phyloP scores from a whole-genome alignment of 2,797 vertebrate species.

The Labroides dimidiatus region DNA sequence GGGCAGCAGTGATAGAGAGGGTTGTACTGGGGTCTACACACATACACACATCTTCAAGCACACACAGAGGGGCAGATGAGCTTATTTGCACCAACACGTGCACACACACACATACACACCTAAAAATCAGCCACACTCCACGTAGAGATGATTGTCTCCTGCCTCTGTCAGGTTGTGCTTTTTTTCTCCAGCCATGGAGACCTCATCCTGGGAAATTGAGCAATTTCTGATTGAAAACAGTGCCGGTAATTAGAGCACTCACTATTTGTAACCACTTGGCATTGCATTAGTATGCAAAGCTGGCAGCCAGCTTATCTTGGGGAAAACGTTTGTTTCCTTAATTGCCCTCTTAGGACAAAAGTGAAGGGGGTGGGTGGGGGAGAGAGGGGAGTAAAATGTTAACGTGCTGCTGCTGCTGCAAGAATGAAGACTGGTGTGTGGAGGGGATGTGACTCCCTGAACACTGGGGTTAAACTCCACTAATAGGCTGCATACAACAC shows the following conservation, averaged over 20 bases:
- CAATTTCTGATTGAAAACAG: constrained; percentile 91
- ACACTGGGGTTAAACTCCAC: constrained; percentile 84
- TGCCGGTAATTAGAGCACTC: constrained; percentile 91
- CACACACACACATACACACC: constrained; percentile 45
- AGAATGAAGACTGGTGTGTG: constrained; percentile 81
- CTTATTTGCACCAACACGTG: constrained; percentile 66
- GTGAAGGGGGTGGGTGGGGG: constrained; percentile 83
- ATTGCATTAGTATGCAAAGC: constrained; percentile 93
- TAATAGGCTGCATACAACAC: constrained; percentile 80
- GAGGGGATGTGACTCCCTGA: constrained; percentile 80
- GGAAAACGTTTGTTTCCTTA: constrained; percentile 95
- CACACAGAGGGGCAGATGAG: constrained; percentile 61
- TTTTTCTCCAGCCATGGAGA: constrained; percentile 80
- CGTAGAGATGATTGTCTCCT: constrained; percentile 81
- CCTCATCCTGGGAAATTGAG: constrained; percentile 90
- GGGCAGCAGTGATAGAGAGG: constrained; percentile 73
- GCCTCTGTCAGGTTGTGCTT: constrained; percentile 79
- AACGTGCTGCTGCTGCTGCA: constrained; percentile 80
- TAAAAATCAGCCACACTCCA: constrained; percentile 68
- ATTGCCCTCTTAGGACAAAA: constrained; percentile 95
- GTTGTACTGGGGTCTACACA: constrained; percentile 45
- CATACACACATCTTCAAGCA: background rate
- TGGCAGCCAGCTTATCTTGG: constrained; percentile 91
- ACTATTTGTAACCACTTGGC: constrained; percentile 90
- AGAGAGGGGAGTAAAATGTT: constrained; percentile 83